Evolutionary conservation across 2,888 invertebrate species (phyloP), one percentile per base, ranked within the genome.

Genomic region (Oeneis ivallda): DNA sequence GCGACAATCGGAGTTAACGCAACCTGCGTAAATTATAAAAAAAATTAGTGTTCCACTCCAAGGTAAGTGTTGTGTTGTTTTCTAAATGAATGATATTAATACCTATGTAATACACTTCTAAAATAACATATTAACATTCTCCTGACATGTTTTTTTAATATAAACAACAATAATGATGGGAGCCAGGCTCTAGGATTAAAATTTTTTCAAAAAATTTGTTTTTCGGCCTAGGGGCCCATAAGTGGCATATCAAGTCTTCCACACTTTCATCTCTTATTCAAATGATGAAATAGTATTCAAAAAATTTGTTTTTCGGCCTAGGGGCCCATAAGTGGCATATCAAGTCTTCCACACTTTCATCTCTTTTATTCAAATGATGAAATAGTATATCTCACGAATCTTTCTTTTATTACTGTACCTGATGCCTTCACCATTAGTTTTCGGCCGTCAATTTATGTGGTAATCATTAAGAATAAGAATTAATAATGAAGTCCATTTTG

Each of bases 211-310:
- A 45, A 45, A 45, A 11, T 13, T 45, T 45, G 43, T 13, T 45
- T 45, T 45, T 45, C n/a, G n/a, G 43, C 43, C 43, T 45, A 45
- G n/a, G n/a, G 43, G 43, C n/a, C 43, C 13, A 45, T 45, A 45
- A 13, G 43, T 45, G 43, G 43, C 13, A 13, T 45, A 45, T 45
- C n/a, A 45, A 45, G 43, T 45, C 43, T 13, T 15, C 43, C 43
- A 45, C 2, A 13, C 43, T 45, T 45, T 45, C 13, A 4, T 45
- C 43, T 45, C 43, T 45, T 45, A 45, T 45, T n/a, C 15, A 45
- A 15, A 13, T 45, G 15, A n/a, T 45, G 43, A 45, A 45, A n/a
- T 45, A 11, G 13, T 43, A 13, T 43, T 2, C 13, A 5, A 13
- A 5, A 43, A 10, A 13, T 13, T 13, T 43, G 2, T 43, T 43